Conservation (phyloP, 2,113 vertebrate species). For the Gymnogyps californianus region DNA sequence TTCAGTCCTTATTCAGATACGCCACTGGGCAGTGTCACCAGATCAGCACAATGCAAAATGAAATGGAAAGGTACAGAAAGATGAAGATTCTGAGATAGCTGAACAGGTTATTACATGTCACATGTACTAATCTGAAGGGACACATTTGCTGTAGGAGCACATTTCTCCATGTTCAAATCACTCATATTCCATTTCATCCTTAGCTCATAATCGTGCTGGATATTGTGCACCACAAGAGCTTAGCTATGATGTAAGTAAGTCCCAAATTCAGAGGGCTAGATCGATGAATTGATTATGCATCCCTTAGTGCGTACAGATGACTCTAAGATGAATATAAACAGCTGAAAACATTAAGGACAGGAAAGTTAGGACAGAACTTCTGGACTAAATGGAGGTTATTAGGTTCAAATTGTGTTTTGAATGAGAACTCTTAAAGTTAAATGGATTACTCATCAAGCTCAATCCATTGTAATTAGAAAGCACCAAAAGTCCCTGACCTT, state of each 20-base stretch:
- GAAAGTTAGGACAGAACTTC: not conserved
- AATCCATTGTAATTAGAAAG: not conserved
- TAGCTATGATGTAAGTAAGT: not conserved
- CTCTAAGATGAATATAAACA: not conserved
- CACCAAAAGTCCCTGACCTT: not conserved
- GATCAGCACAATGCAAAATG: not conserved
- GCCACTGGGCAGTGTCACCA: not conserved
- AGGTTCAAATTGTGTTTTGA: not conserved
- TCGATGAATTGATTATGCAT: not conserved
- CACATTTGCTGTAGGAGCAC: not conserved
- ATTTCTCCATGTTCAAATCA: not conserved
- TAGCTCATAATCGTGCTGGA: not conserved
- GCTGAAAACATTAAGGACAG: not conserved
- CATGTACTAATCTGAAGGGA: not conserved
- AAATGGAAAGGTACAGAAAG: not conserved
- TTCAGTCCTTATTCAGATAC: not conserved
- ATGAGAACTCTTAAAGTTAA: not conserved
- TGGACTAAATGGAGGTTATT: not conserved
- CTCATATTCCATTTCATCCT: not conserved
- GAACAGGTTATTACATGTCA: not conserved
- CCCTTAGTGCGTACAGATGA: not conserved
- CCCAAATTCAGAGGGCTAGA: not conserved
- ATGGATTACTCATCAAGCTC: not conserved
- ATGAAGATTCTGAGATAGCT: not conserved
- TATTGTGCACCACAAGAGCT: not conserved